These are phyloP conservation scores for Brenthis daphne DNA, from an alignment of 2,888 invertebrate genomes.

Conservation along the genomic window DNA sequence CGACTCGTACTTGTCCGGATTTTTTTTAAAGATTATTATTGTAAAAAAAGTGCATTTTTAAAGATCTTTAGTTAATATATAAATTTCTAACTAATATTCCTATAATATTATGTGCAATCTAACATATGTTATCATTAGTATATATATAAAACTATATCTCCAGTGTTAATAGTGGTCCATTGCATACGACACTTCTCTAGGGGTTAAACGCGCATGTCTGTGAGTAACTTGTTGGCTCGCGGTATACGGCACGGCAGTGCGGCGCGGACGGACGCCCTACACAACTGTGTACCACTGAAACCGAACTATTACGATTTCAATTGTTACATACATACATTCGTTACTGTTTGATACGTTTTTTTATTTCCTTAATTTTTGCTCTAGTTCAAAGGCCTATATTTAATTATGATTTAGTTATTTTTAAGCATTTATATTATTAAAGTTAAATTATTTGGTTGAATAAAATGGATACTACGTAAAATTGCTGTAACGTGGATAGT, in stretches of 20 bases:
- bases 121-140: not conserved
- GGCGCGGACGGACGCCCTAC: constrained; percentile 62
- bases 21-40: no score
- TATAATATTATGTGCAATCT: no score
- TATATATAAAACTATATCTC: not conserved
- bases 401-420: not conserved
- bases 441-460: constrained; percentile 21
- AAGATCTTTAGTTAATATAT: no score
- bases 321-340: no score
- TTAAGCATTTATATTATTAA: constrained; percentile 2
- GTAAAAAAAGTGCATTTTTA: no score
- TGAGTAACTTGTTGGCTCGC: constrained; percentile 76
- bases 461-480: constrained; percentile 53
- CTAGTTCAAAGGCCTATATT: not conserved
- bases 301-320: constrained; percentile 37
- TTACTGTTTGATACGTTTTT: no score
- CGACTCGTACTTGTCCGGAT: no score
- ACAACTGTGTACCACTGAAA: constrained; percentile 51
- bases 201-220: constrained; percentile 72
- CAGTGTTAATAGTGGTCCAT: constrained; percentile 20
- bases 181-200: constrained; percentile 41
- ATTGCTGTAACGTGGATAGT: constrained; percentile 36
- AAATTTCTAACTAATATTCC: no score
- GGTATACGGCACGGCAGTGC: constrained; percentile 69
- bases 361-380: not conserved